Evolutionary conservation across 2,797 vertebrate species (phyloP).

Genomic region (Phoeniculus purpureus): DNA sequence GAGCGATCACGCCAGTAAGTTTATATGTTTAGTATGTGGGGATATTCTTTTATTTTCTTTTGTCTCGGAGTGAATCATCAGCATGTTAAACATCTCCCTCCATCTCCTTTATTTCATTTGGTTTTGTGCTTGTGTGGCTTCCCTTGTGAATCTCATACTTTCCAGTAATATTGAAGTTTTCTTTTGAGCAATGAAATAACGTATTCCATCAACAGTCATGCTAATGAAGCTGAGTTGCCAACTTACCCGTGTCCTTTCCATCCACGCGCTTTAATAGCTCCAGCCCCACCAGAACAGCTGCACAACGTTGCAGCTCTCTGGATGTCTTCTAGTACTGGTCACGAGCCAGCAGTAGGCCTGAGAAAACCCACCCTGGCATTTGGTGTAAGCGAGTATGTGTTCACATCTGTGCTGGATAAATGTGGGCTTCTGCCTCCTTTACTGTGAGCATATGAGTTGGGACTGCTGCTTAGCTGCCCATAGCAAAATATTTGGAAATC

Average conservation of each 20-base stretch:
- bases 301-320: background rate
- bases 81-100: constrained; percentile 15
- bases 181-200: constrained; percentile 36
- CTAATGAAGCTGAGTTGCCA: constrained; percentile 10
- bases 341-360: background rate
- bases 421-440: background rate
- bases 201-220: constrained; percentile 36
- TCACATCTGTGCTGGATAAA: background rate
- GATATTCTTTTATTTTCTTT: constrained; percentile 49
- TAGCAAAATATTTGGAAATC: background rate
- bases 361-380: background rate
- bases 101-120: background rate
- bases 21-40: constrained; percentile 22
- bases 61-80: constrained; percentile 32
- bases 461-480: background rate
- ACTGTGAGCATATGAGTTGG: background rate
- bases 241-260: background rate
- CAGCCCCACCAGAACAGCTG: constrained; percentile 18
- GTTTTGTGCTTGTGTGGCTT: background rate
- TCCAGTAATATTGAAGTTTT: constrained; percentile 4
- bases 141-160: constrained; percentile 4
- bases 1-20: constrained; percentile 33
- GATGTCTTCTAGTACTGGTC: background rate
- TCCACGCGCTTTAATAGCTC: background rate
- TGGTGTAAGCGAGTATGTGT: background rate